These are phyloP conservation scores for Morone chrysops DNA, from an alignment of 2,113 vertebrate species.

Conservation along the genomic window DNA sequence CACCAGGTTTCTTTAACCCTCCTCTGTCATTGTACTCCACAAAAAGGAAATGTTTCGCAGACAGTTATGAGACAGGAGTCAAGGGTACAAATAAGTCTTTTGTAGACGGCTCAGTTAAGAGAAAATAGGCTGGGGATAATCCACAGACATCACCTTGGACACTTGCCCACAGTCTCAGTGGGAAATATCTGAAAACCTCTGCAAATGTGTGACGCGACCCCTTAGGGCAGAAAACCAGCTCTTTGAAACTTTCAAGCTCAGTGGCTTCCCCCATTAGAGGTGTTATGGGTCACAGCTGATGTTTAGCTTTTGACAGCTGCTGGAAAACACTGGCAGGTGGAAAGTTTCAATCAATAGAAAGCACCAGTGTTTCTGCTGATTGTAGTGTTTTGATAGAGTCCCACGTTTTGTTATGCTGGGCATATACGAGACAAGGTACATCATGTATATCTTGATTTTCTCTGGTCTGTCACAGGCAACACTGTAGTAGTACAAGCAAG, in stretches of 20 bases:
- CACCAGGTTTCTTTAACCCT: background rate
- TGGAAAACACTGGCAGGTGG: background rate
- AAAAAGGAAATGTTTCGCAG: too few species aligned
- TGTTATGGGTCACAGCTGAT: background rate
- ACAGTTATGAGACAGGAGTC: too few species aligned
- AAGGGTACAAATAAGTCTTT: background rate
- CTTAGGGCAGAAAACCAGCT: background rate
- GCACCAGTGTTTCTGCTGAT: background rate
- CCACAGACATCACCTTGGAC: background rate
- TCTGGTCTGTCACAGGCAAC: constrained; percentile 4
- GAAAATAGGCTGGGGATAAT: background rate
- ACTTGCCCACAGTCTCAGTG: background rate
- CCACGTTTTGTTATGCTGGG: background rate
- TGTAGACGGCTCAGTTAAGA: background rate
- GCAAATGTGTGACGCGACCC: background rate
- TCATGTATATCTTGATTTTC: background rate
- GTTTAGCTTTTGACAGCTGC: constrained; percentile 5
- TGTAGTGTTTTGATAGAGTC: background rate
- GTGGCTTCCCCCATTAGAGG: background rate
- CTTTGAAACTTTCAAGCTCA: constrained; percentile 15
- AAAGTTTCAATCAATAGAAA: background rate
- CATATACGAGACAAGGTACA: background rate
- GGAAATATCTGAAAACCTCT: background rate
- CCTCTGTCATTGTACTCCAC: too few species aligned
- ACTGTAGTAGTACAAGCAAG: constrained; percentile 14